Percentiles rank a stretch among this genome's conserved stretches.
Evolutionary conservation across 2,888 invertebrate species (phyloP).

Genomic region (Unio pictorum): DNA sequence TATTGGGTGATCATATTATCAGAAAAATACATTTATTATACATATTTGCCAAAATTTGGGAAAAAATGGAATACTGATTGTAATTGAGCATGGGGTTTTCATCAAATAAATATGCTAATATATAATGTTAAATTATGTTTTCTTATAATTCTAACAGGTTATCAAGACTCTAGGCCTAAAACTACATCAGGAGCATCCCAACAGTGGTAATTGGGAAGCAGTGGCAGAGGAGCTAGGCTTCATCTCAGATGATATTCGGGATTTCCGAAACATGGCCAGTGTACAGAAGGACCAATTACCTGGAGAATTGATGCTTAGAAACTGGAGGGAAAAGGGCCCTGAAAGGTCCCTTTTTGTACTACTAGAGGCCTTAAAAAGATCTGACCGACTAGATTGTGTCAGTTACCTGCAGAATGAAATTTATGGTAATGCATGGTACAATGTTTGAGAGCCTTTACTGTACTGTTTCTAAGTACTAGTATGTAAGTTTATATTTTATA

Average conservation of each 20-base stretch:
- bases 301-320: slow-evolving; percentile 25
- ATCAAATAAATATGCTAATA: too few species aligned
- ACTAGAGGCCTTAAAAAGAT: slow-evolving; percentile 15
- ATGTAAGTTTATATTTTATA: too few species aligned
- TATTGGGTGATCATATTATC: too few species aligned
- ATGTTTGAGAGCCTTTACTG: too few species aligned
- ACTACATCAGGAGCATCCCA: slow-evolving; percentile 16
- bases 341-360: slow-evolving; percentile 28
- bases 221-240: slow-evolving; percentile 32
- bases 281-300: slow-evolving; percentile 19
- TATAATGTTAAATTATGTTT: too few species aligned
- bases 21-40: too few species aligned
- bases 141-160: slow-evolving; percentile 11
- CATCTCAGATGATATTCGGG: slow-evolving; percentile 20
- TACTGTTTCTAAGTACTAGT: too few species aligned
- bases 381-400: slow-evolving; percentile 26
- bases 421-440: slow-evolving; percentile 12
- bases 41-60: too few species aligned
- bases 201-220: slow-evolving; percentile 31
- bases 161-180: slow-evolving; percentile 22
- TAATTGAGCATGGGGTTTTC: too few species aligned
- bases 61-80: too few species aligned
- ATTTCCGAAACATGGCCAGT: slow-evolving; percentile 16
- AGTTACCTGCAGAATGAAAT: slow-evolving; percentile 23
- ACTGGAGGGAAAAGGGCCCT: slow-evolving; percentile 21